Base-by-base conservation (phyloP, 2,797 vertebrate genomes). In the Rhinatrema bivittatum region DNA sequence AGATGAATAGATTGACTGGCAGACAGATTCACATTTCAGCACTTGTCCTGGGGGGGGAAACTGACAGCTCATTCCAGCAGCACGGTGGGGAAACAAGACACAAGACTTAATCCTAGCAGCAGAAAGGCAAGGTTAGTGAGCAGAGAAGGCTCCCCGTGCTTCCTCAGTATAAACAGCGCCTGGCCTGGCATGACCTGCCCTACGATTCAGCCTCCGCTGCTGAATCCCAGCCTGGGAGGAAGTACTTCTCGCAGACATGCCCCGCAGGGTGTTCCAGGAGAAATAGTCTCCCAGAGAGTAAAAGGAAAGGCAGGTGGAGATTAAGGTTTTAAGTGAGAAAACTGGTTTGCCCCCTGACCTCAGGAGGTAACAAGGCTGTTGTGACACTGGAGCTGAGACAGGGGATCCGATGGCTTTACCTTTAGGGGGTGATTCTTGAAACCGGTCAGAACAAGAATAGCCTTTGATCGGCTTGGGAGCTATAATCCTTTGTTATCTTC, bases 151-250 rank as follows among this genome's bases (percentile, higher is more conserved):
- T n/a, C n/a, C n/a, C n/a, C n/a, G n/a, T n/a, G n/a, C n/a, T n/a
- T n/a, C n/a, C 24, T 29, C n/a, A 50, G 24, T 32, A 39, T 50
- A 42, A 50, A 50, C 46, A 42, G 50, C 28, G 19, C 29, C 37
- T 42, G 39, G 39, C 39, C 46, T 42, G 32, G 46, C 36, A 32
- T 50, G 46, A 42, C 39, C 46, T 33, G 33, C 32, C 15, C 15
- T 9, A 31, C 36, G 50, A 39, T 50, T 42, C 50, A 42, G 37
- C 15, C 32, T 16, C 16, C 21, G 42, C 25, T 29, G 36, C 27
- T 28, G 42, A 24, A 29, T 20, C 10, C 27, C 20, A 23, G 30
- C 32, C 29, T 48, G 15, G 12, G 39, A 49, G 28, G 33, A 42
- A 31, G 32, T 22, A 19, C 32, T n/a, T 32, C 42, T 37, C 30